Conservation (phyloP, 2,888 invertebrate species). For the Polydrusus pterygomalis region DNA sequence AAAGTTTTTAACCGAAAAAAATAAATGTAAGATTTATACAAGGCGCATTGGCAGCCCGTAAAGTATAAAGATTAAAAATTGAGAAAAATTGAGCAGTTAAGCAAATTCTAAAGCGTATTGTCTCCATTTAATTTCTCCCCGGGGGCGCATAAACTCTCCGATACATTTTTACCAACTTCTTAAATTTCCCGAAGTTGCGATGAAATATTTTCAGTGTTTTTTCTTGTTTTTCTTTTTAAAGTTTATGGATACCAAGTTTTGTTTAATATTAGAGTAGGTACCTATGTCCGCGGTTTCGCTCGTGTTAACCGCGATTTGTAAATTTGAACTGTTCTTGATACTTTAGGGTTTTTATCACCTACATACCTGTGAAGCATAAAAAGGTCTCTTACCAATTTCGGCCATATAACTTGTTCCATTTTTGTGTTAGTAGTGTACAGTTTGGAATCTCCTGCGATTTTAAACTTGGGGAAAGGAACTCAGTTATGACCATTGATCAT, state of each 20-base stretch:
- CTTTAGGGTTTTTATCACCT: too few species aligned
- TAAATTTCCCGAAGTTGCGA: slow-evolving; percentile 53
- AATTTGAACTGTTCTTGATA: too few species aligned
- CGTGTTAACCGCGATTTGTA: too few species aligned
- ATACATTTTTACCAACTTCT: slow-evolving; percentile 56
- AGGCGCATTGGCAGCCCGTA: slow-evolving; percentile 45
- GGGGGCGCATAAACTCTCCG: slow-evolving; percentile 56
- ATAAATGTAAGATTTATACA: slow-evolving; percentile 12
- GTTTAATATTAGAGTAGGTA: neutral
- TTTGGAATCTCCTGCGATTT: too few species aligned
- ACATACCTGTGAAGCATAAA: too few species aligned
- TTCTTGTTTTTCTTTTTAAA: slow-evolving; percentile 45
- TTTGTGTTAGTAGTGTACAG: too few species aligned
- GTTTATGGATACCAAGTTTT: slow-evolving; percentile 13
- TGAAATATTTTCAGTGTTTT: slow-evolving; percentile 51
- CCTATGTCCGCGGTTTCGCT: too few species aligned
- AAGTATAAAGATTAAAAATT: slow-evolving; percentile 56
- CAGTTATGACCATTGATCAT: too few species aligned
- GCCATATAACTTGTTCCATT: too few species aligned
- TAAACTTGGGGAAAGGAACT: too few species aligned
- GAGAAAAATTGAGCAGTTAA: slow-evolving; percentile 56
- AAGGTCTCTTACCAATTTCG: too few species aligned
- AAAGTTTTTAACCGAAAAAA: neutral
- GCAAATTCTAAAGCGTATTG: slow-evolving; percentile 56
- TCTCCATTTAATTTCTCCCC: slow-evolving; percentile 55